phyloP scores from a whole-genome alignment of 2,797 vertebrate genomes.

The Halcyon chelicuti region DNA sequence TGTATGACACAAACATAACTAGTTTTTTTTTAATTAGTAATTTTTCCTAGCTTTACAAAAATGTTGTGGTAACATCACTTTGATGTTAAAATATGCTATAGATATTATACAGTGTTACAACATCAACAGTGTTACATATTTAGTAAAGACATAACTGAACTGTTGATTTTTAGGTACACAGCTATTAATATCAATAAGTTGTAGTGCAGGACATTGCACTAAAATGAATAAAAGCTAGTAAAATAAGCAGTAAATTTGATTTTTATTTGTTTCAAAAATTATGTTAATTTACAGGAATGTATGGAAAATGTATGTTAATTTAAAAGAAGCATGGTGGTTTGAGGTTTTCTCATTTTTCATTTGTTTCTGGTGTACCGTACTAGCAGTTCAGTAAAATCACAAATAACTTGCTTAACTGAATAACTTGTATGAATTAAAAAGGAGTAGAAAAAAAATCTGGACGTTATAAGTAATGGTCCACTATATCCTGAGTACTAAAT shows the following conservation, averaged over 20 bases:
- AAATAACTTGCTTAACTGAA: neutral
- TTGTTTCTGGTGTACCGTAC: neutral
- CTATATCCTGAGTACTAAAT: neutral
- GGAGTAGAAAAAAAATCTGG: neutral
- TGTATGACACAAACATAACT: neutral
- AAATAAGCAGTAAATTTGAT: neutral
- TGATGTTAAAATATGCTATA: neutral
- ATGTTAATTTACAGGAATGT: neutral
- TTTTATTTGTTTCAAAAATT: neutral
- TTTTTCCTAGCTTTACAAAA: neutral
- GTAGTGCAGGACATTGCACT: neutral
- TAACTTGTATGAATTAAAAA: neutral
- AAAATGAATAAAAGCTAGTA: neutral
- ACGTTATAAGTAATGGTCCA: neutral
- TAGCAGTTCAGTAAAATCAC: neutral
- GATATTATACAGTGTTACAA: neutral
- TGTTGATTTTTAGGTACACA: neutral
- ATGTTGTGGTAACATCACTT: neutral
- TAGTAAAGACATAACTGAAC: neutral
- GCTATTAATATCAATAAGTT: neutral
- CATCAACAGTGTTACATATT: neutral
- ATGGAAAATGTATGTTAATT: neutral
- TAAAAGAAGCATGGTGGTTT: neutral
- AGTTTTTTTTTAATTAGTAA: neutral
- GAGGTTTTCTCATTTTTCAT: neutral